Base-by-base conservation (phyloP, 2,113 vertebrate species). In the Onychostruthus taczanowskii region DNA sequence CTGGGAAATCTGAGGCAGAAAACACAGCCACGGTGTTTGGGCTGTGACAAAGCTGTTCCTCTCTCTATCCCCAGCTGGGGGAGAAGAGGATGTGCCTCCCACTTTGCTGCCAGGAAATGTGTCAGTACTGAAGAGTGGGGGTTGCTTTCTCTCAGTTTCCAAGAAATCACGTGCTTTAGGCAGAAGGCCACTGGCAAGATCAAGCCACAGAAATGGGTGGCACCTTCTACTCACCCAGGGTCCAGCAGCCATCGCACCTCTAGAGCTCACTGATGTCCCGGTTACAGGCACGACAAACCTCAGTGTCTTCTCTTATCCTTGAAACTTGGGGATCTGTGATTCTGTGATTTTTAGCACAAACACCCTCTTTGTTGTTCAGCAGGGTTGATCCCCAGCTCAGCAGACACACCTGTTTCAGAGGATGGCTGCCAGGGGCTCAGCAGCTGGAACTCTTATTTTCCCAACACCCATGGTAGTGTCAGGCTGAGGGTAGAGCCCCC, bases 101-200 rank as follows among this genome's bases (percentile, higher is more conserved):
- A 8, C 14, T 44, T 58, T 0, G 0, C 31, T 6, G 6, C 24
- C 0, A 2, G 7, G 59, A 35, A 61, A 53, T 0, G 7, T 3
- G 1, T 27, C 11, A 2, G 13, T 31, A 39, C 31, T 50, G 21
- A 1, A 1, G 43, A 59, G 22, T 9, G 5, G 7, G 3, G 0
- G 3, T 12, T 41, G 53, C 22, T 94, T 37, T 7, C 15, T 76
- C 68, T 59, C 10, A 0, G 4, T 31, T 92, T 77, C 35, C 2
- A 7, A 55, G 44, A 84, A 81, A 64, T 33, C 49, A 19, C 0
- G 0, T 47, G 33, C 11, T 82, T 74, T 37, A 69, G 44, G 41
- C 33, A 89, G 83, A 72, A 83, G 37, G 63, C 41, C 62, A 11
- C 14, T 0, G 0, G 33, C 15, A 66, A 61, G 23, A 37, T 58